phyloP scores from a whole-genome alignment of 2,888 invertebrate genomes.

The Steromphala cineraria region DNA sequence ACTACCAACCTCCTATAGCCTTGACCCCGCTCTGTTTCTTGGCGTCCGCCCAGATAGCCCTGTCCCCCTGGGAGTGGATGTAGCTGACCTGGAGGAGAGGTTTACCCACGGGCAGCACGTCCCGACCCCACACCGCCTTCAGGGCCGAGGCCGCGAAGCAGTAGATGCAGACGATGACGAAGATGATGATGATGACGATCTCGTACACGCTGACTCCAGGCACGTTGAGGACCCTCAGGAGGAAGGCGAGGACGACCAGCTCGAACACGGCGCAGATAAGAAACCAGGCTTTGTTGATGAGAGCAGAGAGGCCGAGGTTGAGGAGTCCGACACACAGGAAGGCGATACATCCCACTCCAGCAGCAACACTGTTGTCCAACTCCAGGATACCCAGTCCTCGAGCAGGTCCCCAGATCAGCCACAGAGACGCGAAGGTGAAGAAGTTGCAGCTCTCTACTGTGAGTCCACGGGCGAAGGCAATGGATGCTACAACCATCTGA shows the following conservation, averaged over 20 bases:
- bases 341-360: constrained; percentile 42
- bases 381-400: constrained; percentile 37
- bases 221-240: constrained; percentile 37
- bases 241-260: constrained; percentile 44
- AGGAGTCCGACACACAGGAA: constrained; percentile 49
- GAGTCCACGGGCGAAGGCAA: constrained; percentile 52
- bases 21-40: constrained; percentile 50
- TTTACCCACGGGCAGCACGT: constrained; percentile 48
- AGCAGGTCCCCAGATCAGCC: constrained; percentile 56
- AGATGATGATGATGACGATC: constrained; percentile 45
- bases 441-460: constrained; percentile 56
- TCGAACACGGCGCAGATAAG: constrained; percentile 41
- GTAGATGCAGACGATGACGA: constrained; percentile 51
- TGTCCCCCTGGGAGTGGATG: constrained; percentile 46
- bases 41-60: constrained; percentile 50
- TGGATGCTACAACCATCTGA: constrained; percentile 50
- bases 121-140: constrained; percentile 41
- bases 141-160: constrained; percentile 45
- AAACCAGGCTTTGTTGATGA: constrained; percentile 52
- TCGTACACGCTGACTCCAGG: constrained; percentile 43
- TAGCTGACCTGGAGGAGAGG: constrained; percentile 55
- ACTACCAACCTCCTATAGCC: constrained; percentile 50
- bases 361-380: constrained; percentile 37
- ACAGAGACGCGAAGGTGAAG: constrained; percentile 48
- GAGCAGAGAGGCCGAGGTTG: constrained; percentile 44